Conservation (phyloP, 2,797 vertebrate genomes). For the Myiothlypis coronata region DNA sequence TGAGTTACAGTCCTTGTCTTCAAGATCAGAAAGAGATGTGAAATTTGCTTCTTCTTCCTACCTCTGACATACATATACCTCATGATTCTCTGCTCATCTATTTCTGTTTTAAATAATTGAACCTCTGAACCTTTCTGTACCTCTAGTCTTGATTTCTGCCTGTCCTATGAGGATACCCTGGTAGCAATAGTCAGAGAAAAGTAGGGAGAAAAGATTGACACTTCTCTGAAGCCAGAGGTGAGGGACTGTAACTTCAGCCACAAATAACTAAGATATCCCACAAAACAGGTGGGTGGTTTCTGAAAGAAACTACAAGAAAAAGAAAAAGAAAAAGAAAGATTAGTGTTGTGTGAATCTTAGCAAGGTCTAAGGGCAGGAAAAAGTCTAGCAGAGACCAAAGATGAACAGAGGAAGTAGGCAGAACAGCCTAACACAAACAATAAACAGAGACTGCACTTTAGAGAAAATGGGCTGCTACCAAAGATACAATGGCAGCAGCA, state of each 20-base stretch:
- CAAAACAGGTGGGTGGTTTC: background rate
- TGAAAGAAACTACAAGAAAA: background rate
- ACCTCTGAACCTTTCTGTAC: background rate
- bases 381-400: background rate
- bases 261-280: background rate
- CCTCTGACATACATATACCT: background rate
- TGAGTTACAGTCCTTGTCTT: background rate
- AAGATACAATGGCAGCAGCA: background rate
- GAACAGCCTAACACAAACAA: background rate
- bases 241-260: background rate
- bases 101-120: background rate
- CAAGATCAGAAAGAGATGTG: background rate
- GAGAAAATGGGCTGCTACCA: background rate
- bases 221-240: background rate
- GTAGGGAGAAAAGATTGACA: background rate
- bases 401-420: background rate
- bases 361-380: background rate
- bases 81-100: background rate
- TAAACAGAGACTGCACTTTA: background rate
- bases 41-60: background rate
- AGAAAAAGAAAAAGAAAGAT: background rate
- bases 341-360: background rate
- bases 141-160: background rate
- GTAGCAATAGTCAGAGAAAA: background rate
- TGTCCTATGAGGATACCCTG: background rate